These are phyloP conservation scores for Bombycilla garrulus DNA, from an alignment of 2,113 vertebrate genomes.

Conservation along the genomic window DNA sequence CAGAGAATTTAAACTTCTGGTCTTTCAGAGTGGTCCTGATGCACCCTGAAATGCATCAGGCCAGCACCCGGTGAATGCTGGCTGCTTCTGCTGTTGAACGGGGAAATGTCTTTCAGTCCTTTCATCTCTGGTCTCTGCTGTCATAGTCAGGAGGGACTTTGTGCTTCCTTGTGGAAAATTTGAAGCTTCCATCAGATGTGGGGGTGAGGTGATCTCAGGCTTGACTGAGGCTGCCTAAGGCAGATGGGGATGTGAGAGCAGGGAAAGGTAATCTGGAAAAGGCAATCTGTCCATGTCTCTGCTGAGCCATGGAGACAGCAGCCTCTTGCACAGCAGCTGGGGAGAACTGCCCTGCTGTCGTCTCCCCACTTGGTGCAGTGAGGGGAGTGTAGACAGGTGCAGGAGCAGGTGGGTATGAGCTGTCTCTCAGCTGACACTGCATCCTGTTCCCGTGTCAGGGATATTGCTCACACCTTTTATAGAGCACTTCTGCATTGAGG, in stretches of 20 bases:
- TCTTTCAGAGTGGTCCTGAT: neutral
- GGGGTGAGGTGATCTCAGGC: neutral
- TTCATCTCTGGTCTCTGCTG: neutral
- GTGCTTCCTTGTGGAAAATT: neutral
- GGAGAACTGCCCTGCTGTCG: neutral
- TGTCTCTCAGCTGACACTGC: rapidly evolving
- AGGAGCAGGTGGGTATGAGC: neutral
- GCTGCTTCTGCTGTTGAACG: neutral
- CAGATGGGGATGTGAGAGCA: neutral
- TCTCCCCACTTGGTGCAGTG: neutral
- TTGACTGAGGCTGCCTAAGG: neutral
- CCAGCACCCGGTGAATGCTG: neutral
- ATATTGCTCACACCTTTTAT: neutral
- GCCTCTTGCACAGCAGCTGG: neutral
- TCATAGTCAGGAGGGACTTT: neutral
- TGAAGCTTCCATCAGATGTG: neutral
- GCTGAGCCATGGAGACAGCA: neutral
- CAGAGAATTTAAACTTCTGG: neutral
- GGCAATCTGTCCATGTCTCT: neutral
- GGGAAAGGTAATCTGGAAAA: neutral
- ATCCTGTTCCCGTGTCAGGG: neutral
- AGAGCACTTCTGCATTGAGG: neutral
- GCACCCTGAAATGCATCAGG: neutral
- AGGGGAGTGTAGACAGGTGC: neutral
- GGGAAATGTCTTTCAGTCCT: neutral